phyloP scores from a whole-genome alignment of 2,113 vertebrate species.

The Pomatorhinus ruficollis region DNA sequence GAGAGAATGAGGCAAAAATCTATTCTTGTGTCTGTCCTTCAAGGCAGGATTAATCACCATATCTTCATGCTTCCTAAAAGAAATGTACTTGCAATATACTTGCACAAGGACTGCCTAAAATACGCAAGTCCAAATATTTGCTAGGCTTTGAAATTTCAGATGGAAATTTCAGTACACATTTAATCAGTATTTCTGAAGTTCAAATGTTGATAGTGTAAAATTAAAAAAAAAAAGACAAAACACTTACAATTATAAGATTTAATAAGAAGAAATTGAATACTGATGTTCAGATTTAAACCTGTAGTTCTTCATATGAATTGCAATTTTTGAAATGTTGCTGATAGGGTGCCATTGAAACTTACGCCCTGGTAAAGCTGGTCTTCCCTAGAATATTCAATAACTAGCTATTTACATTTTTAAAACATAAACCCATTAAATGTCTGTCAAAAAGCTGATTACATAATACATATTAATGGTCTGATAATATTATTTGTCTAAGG shows the following conservation, averaged over 20 bases:
- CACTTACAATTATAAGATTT: neutral
- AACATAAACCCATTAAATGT: conserved; percentile 23
- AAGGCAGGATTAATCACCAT: neutral
- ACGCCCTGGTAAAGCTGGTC: neutral
- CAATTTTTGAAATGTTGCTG: neutral
- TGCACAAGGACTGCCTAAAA: neutral
- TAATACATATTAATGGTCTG: conserved; percentile 4
- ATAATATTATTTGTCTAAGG: neutral
- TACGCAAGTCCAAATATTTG: neutral
- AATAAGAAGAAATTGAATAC: neutral
- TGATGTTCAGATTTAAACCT: neutral
- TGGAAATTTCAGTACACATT: neutral
- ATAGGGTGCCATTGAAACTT: neutral
- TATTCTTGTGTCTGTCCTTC: neutral
- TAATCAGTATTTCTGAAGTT: neutral
- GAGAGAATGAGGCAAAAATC: neutral
- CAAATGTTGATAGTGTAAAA: neutral
- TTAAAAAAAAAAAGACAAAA: neutral
- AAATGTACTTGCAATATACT: neutral
- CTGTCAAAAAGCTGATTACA: conserved; percentile 27
- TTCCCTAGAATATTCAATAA: neutral
- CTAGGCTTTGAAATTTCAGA: neutral
- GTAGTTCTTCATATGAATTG: neutral
- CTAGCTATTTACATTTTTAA: conserved; percentile 31
- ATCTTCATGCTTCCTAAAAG: neutral